Conservation (phyloP, 2,797 vertebrate species). For the Arrhamphus sclerolepis region DNA sequence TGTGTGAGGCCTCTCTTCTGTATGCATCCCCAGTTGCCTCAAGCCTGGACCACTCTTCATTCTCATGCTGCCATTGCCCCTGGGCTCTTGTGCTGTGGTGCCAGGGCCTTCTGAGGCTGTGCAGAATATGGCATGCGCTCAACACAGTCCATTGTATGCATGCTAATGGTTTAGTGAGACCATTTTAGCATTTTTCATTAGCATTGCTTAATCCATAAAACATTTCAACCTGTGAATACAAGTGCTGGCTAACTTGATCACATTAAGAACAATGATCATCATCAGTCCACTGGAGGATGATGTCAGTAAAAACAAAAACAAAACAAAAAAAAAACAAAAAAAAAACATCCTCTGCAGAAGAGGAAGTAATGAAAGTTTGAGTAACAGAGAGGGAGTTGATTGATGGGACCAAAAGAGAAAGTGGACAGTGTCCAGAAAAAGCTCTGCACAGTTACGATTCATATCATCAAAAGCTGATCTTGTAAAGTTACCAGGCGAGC, state of each 20-base stretch:
- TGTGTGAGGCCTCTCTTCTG: slow-evolving; percentile 82
- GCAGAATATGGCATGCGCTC: slow-evolving; percentile 76
- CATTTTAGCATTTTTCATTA: slow-evolving; percentile 69
- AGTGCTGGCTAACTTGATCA: slow-evolving; percentile 59
- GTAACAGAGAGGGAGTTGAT: slow-evolving; percentile 26
- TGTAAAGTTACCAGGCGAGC: slow-evolving; percentile 69
- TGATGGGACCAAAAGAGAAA: slow-evolving; percentile 44
- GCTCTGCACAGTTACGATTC: slow-evolving; percentile 36
- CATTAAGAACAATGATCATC: slow-evolving; percentile 42
- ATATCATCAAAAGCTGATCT: slow-evolving; percentile 40
- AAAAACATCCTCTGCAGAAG: slow-evolving; percentile 28
- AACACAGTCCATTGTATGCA: slow-evolving; percentile 76
- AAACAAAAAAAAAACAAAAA: slow-evolving; percentile 9
- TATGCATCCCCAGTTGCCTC: slow-evolving; percentile 79
- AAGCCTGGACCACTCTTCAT: slow-evolving; percentile 72
- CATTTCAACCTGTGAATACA: slow-evolving; percentile 54
- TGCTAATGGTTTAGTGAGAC: slow-evolving; percentile 75
- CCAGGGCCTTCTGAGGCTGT: slow-evolving; percentile 77
- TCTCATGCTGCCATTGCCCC: slow-evolving; percentile 82
- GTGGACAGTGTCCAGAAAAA: slow-evolving; percentile 33
- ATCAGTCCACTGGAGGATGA: slow-evolving; percentile 17
- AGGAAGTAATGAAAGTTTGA: slow-evolving; percentile 32
- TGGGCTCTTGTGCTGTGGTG: slow-evolving; percentile 76
- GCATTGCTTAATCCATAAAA: slow-evolving; percentile 66
- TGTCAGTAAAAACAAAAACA: too few species aligned